Percentiles rank a stretch among this genome's conserved stretches.
Evolutionary conservation across 2,113 vertebrate genomes (phyloP).

Genomic region (Lagopus muta): DNA sequence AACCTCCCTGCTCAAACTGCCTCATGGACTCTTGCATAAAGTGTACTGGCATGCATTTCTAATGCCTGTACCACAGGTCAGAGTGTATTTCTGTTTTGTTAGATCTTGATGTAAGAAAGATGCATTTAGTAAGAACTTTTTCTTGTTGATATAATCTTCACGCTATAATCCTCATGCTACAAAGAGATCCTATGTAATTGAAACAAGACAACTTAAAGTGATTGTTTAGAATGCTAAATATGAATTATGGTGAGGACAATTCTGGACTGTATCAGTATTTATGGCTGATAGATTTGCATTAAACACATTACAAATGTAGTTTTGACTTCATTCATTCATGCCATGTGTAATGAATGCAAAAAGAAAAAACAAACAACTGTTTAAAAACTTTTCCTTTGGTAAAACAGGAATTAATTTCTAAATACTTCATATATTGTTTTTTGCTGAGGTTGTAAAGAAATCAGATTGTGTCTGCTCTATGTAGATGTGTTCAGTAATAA

Average conservation of each 20-base stretch:
- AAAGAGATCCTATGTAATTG: not conserved
- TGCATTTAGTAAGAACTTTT: not conserved
- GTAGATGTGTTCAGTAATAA: not conserved
- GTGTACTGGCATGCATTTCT: not conserved
- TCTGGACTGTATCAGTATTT: not conserved
- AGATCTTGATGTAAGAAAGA: not conserved
- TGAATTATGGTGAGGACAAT: not conserved
- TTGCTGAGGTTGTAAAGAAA: not conserved
- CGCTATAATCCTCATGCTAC: too few relatives aligned
- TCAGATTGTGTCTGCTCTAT: not conserved
- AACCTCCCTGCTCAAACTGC: too few relatives aligned
- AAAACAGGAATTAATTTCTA: not conserved
- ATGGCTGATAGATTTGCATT: not conserved
- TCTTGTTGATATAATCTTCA: not conserved
- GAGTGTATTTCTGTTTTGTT: not conserved
- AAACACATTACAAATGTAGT: not conserved
- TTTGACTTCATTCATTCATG: not conserved
- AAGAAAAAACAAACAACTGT: not conserved
- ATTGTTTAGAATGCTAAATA: not conserved
- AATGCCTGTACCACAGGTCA: not conserved
- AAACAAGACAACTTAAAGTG: not conserved
- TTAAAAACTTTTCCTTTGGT: not conserved
- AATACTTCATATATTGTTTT: not conserved
- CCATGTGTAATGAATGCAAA: not conserved
- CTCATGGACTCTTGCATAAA: not conserved